Conservation (phyloP, 2,888 invertebrate genomes). For the Cylloceria caligata region DNA sequence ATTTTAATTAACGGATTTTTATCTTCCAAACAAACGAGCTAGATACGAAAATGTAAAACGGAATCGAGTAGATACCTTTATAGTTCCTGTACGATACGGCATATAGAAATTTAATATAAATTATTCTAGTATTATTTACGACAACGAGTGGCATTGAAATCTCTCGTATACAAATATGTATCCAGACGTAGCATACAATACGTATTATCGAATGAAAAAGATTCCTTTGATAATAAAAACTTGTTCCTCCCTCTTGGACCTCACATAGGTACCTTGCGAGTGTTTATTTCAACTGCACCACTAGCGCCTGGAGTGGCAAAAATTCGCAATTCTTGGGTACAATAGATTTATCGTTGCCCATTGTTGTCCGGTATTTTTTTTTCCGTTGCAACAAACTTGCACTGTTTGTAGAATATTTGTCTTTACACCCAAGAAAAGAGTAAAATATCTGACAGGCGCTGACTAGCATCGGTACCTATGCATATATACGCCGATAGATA, state of each 20-base stretch:
- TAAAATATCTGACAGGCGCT: background rate
- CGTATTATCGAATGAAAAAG: slow-evolving; percentile 19
- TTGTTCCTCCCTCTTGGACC: background rate
- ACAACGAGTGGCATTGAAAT: slow-evolving; percentile 55
- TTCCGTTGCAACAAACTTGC: background rate
- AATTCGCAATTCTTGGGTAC: background rate
- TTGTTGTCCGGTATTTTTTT: background rate
- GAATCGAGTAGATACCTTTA: slow-evolving; percentile 76
- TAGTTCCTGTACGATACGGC: slow-evolving; percentile 80
- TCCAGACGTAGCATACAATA: slow-evolving; percentile 33
- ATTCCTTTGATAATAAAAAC: background rate
- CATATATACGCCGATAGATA: background rate
- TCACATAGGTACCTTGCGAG: background rate
- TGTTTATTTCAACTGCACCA: background rate
- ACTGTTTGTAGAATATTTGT: background rate
- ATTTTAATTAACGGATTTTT: background rate
- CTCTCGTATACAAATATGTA: slow-evolving; percentile 47
- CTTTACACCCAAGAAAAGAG: background rate
- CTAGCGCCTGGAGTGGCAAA: background rate
- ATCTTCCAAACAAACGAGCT: slow-evolving; percentile 3
- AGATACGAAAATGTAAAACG: slow-evolving; percentile 48
- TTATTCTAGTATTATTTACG: slow-evolving; percentile 73
- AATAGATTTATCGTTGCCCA: background rate
- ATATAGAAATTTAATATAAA: slow-evolving; percentile 76
- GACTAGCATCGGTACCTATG: background rate